phyloP scores from a whole-genome alignment of 2,797 vertebrate species.

The Vespertilio murinus region DNA sequence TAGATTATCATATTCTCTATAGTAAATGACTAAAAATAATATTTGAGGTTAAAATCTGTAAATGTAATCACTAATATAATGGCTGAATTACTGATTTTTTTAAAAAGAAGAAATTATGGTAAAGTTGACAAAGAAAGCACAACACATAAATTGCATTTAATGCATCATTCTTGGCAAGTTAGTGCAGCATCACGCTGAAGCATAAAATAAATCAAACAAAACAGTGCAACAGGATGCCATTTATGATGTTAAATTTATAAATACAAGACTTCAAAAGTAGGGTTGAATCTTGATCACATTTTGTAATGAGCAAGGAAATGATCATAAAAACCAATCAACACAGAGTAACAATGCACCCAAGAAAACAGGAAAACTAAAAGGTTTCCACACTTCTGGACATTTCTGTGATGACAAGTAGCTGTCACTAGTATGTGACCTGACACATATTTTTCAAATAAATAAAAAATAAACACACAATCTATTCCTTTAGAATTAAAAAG shows the following conservation, averaged over 20 bases:
- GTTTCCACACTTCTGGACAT: not conserved
- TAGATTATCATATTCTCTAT: not conserved
- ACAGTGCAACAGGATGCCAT: not conserved
- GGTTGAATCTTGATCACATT: not conserved
- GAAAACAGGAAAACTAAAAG: not conserved
- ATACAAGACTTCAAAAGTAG: not conserved
- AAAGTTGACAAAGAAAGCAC: not conserved
- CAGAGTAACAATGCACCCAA: not conserved
- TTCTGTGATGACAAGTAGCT: not conserved
- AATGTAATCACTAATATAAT: not conserved
- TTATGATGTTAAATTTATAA: not conserved
- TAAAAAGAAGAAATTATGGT: not conserved
- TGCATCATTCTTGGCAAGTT: not conserved
- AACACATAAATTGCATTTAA: not conserved
- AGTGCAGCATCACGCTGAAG: not conserved
- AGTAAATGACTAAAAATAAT: not conserved
- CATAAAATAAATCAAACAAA: not conserved
- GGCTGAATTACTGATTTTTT: not conserved
- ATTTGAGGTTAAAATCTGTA: not conserved
- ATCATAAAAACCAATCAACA: not conserved
- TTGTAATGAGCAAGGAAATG: not conserved
- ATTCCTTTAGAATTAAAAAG: not conserved
- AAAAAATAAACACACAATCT: not conserved
- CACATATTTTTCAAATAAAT: conserved; percentile 6
- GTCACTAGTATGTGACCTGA: not conserved